Conservation (phyloP, 2,888 invertebrate genomes). For the Macaria liturata region DNA sequence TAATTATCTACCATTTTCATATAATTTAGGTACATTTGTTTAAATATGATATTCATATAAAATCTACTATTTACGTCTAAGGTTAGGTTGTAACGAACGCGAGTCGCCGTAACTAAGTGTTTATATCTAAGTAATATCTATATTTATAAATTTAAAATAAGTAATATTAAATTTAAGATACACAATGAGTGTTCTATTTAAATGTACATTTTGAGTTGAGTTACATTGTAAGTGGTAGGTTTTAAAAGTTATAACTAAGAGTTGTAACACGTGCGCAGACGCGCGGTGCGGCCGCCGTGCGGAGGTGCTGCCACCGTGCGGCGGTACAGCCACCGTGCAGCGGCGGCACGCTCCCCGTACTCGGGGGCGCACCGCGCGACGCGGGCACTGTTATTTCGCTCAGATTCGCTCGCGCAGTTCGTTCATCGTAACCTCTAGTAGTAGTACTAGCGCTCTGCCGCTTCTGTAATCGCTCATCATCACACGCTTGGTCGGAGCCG, state of each 20-base stretch:
- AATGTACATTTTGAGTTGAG: constrained; percentile 78
- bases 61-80: constrained; percentile 52
- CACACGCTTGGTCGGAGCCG: constrained; percentile 40
- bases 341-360: too few relatives aligned
- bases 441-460: constrained; percentile 15
- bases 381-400: constrained; percentile 69
- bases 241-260: constrained; percentile 34
- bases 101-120: constrained; percentile 66
- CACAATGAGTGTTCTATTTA: constrained; percentile 74
- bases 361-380: constrained; percentile 30
- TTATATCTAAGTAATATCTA: constrained; percentile 75
- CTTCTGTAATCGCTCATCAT: constrained; percentile 37
- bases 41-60: constrained; percentile 56
- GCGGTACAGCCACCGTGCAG: constrained; percentile 23
- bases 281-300: constrained; percentile 28
- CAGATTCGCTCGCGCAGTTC: constrained; percentile 65
- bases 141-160: constrained; percentile 75
- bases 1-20: constrained; percentile 29
- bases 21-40: constrained; percentile 52
- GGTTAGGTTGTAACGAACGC: constrained; percentile 67
- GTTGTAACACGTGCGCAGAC: constrained; percentile 43
- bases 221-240: constrained; percentile 60
- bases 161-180: constrained; percentile 71
- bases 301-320: constrained; percentile 36
- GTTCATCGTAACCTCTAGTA: constrained; percentile 14